Conservation (phyloP, 2,113 vertebrate species). For the Rhinichthys klamathensis region DNA sequence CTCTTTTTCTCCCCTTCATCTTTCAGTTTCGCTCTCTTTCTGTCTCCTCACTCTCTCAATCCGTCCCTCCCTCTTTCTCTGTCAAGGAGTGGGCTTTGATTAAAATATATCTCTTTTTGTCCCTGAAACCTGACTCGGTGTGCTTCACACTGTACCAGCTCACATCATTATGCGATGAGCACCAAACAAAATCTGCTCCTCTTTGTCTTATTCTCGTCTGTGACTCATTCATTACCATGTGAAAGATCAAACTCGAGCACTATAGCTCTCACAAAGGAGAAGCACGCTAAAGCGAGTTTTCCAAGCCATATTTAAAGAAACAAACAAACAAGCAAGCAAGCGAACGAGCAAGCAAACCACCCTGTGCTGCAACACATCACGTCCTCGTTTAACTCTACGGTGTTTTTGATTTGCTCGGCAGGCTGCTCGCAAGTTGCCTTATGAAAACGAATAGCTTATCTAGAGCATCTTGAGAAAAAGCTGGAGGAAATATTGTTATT, state of each 20-base stretch:
- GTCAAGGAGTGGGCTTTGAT: slow-evolving; percentile 51
- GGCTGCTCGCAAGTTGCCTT: slow-evolving; percentile 12
- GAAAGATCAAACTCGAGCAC: slow-evolving; percentile 39
- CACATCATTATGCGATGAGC: slow-evolving; percentile 36
- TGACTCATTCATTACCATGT: slow-evolving; percentile 45
- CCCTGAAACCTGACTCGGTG: slow-evolving; percentile 14
- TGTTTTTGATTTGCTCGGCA: not conserved
- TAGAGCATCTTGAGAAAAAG: slow-evolving; percentile 37
- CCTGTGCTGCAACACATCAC: slow-evolving; percentile 10
- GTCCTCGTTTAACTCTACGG: slow-evolving; percentile 20
- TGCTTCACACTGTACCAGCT: slow-evolving; percentile 9
- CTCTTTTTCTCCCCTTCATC: not conserved
- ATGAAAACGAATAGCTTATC: slow-evolving; percentile 32
- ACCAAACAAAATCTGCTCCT: slow-evolving; percentile 41
- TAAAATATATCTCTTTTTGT: slow-evolving; percentile 34
- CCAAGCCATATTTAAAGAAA: slow-evolving; percentile 33
- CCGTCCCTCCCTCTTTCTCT: slow-evolving; percentile 6
- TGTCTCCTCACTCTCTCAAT: not conserved
- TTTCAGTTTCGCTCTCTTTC: slow-evolving; percentile 19
- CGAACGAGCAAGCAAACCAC: slow-evolving; percentile 22
- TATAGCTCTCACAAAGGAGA: slow-evolving; percentile 25
- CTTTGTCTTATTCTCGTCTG: slow-evolving; percentile 46
- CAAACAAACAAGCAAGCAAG: slow-evolving; percentile 18
- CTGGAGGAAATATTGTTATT: slow-evolving; percentile 40
- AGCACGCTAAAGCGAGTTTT: slow-evolving; percentile 26